Evolutionary conservation across 2,797 vertebrate species (phyloP).

Genomic region (Antrozous pallidus): DNA sequence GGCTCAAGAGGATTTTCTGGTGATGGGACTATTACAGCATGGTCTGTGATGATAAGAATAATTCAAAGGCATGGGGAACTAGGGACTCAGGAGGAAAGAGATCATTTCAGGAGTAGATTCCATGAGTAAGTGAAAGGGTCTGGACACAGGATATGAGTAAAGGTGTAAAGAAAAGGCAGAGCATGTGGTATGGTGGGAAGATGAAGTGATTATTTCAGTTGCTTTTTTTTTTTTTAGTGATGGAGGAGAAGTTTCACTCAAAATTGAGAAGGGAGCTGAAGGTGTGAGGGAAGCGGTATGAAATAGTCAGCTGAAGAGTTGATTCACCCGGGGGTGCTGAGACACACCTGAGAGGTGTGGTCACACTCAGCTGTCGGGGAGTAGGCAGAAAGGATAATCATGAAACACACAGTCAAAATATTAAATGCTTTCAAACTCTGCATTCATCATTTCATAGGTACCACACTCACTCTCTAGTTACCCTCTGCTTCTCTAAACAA

Average conservation of each 20-base stretch:
- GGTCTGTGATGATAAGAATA: fast-evolving
- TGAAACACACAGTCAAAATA: background rate
- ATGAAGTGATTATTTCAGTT: background rate
- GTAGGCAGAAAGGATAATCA: background rate
- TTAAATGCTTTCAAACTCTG: background rate
- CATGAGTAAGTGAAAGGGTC: background rate
- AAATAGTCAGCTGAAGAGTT: background rate
- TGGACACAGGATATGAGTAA: background rate
- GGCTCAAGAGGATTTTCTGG: background rate
- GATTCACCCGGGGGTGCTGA: background rate
- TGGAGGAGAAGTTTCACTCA: background rate
- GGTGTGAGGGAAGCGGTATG: background rate
- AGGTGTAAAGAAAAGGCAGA: background rate
- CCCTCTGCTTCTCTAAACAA: background rate
- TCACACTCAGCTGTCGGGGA: background rate
- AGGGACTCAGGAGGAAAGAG: background rate
- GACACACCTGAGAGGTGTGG: background rate
- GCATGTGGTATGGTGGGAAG: background rate
- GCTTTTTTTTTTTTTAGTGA: too few relatives aligned
- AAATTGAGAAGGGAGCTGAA: background rate
- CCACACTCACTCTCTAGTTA: background rate
- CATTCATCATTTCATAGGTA: background rate
- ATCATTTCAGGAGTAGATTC: background rate
- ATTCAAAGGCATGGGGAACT: too few relatives aligned
- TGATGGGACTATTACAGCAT: background rate